A percentile compares a stretch with the other conserved stretches of the same genome.
Conservation (phyloP, 2,113 vertebrate genomes). For the Synodontis membranacea region DNA sequence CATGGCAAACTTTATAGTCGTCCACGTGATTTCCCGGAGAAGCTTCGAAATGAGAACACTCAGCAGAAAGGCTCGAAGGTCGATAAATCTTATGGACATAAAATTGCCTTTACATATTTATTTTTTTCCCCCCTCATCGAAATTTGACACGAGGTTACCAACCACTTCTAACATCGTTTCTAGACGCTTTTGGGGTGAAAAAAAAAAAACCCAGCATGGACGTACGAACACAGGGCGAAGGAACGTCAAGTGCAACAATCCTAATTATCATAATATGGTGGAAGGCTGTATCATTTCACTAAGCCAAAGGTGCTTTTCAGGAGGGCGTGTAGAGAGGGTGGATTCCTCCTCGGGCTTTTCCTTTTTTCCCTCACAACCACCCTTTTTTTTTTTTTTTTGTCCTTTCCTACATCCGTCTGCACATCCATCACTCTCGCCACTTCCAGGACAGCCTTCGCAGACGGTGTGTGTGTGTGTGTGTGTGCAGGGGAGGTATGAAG, state of each 20-base stretch:
- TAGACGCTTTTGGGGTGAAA: neutral
- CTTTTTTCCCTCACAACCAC: conserved; percentile 55
- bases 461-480: conserved; percentile 13
- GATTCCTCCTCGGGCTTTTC: conserved; percentile 53
- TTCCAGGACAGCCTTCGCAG: neutral
- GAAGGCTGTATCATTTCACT: conserved; percentile 63
- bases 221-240: conserved; percentile 35
- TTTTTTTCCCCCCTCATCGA: neutral
- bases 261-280: conserved; percentile 67
- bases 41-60: neutral
- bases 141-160: neutral
- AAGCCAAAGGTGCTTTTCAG: conserved; percentile 51
- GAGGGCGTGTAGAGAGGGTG: conserved; percentile 57
- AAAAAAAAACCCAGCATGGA: conserved; percentile 24
- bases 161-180: neutral
- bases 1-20: too few species aligned
- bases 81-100: neutral
- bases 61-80: neutral
- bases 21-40: neutral
- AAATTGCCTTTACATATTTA: neutral
- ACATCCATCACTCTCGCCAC: conserved; percentile 16
- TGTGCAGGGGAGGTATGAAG: conserved; percentile 40
- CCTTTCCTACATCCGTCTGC: conserved; percentile 18
- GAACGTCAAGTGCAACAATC: conserved; percentile 57
- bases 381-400: conserved; percentile 37